Conservation (phyloP, 2,888 invertebrate genomes). For the Drosophila pseudotakahashii region DNA sequence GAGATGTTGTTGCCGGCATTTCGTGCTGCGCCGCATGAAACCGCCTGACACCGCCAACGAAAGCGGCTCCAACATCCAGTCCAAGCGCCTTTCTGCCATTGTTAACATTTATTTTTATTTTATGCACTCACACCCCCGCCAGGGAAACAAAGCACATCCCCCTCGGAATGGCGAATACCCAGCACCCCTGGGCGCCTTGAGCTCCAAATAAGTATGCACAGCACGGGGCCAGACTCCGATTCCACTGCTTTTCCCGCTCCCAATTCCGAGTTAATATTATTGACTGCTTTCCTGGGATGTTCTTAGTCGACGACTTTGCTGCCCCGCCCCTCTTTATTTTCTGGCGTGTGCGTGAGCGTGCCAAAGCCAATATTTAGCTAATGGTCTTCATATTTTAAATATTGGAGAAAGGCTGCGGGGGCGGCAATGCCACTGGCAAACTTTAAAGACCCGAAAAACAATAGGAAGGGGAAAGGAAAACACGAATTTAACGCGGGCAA, state of each 20-base stretch:
- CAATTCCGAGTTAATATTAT: slow-evolving; percentile 71
- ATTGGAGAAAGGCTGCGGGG: slow-evolving; percentile 52
- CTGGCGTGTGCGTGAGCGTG: slow-evolving; percentile 60
- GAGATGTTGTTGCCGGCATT: slow-evolving; percentile 55
- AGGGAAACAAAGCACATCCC: neutral
- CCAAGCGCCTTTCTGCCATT: slow-evolving; percentile 75
- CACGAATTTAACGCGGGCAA: slow-evolving; percentile 34
- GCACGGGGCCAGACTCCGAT: slow-evolving; percentile 67
- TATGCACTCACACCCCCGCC: slow-evolving; percentile 68
- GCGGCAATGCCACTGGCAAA: slow-evolving; percentile 7
- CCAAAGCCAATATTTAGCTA: slow-evolving; percentile 80
- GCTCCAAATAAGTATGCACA: slow-evolving; percentile 79
- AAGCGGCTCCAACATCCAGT: slow-evolving; percentile 39
- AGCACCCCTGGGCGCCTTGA: slow-evolving; percentile 56
- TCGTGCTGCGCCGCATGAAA: slow-evolving; percentile 65
- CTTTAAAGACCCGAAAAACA: slow-evolving; percentile 21
- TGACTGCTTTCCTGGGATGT: slow-evolving; percentile 66
- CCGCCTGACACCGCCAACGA: slow-evolving; percentile 58
- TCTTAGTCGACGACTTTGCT: neutral
- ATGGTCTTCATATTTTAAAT: slow-evolving; percentile 80
- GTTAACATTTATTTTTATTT: slow-evolving; percentile 80
- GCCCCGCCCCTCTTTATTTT: neutral
- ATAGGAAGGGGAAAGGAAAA: slow-evolving; percentile 1
- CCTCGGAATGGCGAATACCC: neutral
- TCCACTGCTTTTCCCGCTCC: slow-evolving; percentile 13